Percentiles rank a stretch among this genome's conserved stretches.
phyloP scores from a whole-genome alignment of 30 jellyfish, hydroid and myxozoan genomes.

The Sanderia malayensis region DNA sequence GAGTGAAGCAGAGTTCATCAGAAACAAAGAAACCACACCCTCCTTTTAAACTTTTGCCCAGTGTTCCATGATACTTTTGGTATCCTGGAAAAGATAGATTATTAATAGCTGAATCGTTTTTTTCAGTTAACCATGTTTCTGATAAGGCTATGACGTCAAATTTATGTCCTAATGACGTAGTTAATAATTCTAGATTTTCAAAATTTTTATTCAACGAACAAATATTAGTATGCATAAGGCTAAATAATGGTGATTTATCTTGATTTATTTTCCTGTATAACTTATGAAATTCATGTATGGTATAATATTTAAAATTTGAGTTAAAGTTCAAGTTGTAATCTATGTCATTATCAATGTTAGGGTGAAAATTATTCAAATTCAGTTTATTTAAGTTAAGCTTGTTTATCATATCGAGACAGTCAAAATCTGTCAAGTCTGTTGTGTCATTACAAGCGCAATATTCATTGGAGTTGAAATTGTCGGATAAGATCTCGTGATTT shows the following conservation, averaged over 20 bases:
- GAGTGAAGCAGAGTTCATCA: conserved; percentile 25
- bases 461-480: conserved; percentile 25
- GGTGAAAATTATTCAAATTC: conserved; percentile 21
- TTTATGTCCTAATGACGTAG: conserved; percentile 31
- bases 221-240: conserved; percentile 39
- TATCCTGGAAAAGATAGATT: conserved; percentile 45
- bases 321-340: conserved; percentile 27
- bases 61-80: conserved; percentile 31
- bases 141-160: conserved; percentile 48
- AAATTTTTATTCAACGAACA: conserved; percentile 34
- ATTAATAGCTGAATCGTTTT: conserved; percentile 12
- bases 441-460: conserved; percentile 34
- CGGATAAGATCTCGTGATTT: conserved; percentile 25
- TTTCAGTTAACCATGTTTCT: conserved; percentile 40
- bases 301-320: conserved; percentile 34
- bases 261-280: conserved; percentile 10
- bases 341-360: conserved; percentile 29
- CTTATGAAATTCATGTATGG: conserved; percentile 42
- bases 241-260: conserved; percentile 16
- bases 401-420: conserved; percentile 13
- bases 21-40: conserved; percentile 59
- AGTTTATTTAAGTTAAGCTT: conserved; percentile 4
- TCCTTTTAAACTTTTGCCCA: conserved; percentile 33
- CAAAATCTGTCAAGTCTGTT: conserved; percentile 23
- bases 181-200: conserved; percentile 27